These are phyloP conservation scores for Bombus impatiens DNA, from an alignment of 1,140 invertebrate species.

Conservation along the genomic window DNA sequence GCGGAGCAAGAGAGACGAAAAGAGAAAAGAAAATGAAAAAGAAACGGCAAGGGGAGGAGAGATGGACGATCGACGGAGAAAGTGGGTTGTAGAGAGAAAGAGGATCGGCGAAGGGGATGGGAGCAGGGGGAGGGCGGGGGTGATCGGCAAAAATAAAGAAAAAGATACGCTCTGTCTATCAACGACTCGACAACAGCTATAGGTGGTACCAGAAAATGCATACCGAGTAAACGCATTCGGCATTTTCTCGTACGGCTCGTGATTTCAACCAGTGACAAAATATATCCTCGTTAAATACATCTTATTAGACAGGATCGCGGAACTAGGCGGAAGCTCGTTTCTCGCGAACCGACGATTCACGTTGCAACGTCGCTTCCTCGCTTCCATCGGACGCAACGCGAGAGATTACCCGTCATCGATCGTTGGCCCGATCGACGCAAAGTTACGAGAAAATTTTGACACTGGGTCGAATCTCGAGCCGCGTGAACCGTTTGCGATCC, in stretches of 20 bases:
- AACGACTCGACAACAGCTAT: constrained; percentile 82
- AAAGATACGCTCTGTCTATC: constrained; percentile 81
- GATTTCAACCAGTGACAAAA: constrained; percentile 71
- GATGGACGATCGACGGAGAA: neutral
- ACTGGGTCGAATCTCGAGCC: constrained; percentile 32
- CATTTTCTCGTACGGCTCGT: constrained; percentile 67
- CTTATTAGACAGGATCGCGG: neutral
- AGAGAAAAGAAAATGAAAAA: neutral
- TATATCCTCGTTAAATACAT: neutral
- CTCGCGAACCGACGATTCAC: no score
- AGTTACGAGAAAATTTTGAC: constrained; percentile 7
- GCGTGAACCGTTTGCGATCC: constrained; percentile 2
- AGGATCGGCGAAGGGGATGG: neutral
- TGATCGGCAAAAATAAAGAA: constrained; percentile 68
- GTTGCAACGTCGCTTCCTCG: no score
- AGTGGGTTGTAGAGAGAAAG: no score
- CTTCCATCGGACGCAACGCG: rapidly evolving
- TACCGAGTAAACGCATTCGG: constrained; percentile 72
- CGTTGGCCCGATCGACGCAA: neutral
- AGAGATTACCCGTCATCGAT: no score
- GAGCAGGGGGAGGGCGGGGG: constrained; percentile 29
- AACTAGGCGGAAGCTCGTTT: neutral
- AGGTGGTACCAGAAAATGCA: constrained; percentile 77
- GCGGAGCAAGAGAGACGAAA: constrained; percentile 19
- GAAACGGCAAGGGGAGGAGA: neutral